A percentile compares a stretch with the other conserved stretches of the same genome.
Conservation (phyloP, 2,888 invertebrate genomes). For the Cheilosia vulpina region DNA sequence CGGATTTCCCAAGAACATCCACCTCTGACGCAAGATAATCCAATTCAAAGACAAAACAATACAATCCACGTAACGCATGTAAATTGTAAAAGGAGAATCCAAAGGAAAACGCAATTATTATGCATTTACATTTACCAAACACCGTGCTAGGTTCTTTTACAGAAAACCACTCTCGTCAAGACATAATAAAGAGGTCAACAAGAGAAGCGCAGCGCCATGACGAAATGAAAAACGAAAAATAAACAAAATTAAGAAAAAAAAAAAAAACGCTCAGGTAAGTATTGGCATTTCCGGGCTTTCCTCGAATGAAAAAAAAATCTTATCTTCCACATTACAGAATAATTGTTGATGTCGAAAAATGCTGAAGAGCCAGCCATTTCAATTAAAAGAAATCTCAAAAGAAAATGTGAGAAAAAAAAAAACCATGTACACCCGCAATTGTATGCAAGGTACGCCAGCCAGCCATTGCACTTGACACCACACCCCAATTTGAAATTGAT, state of each 20-base stretch:
- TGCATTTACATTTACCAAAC: conserved; percentile 31
- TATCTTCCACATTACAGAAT: background rate
- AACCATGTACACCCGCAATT: conserved; percentile 68
- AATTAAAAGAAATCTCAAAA: conserved; percentile 32
- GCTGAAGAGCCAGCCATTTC: conserved; percentile 19
- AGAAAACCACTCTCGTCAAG: conserved; percentile 48
- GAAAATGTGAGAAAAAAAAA: conserved; percentile 43
- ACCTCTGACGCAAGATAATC: conserved; percentile 5
- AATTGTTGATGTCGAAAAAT: background rate
- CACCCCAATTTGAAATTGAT: conserved; percentile 70
- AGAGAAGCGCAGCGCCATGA: conserved; percentile 56
- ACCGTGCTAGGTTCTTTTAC: conserved; percentile 4
- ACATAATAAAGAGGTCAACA: conserved; percentile 68
- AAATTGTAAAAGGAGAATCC: conserved; percentile 13
- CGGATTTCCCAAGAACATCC: conserved; percentile 53
- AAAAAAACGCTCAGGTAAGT: conserved; percentile 29
- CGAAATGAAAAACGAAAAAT: conserved; percentile 38
- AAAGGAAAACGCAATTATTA: conserved; percentile 31
- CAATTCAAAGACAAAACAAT: conserved; percentile 9
- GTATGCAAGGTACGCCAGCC: conserved; percentile 74
- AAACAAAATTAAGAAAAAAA: conserved; percentile 43
- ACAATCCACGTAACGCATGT: conserved; percentile 9
- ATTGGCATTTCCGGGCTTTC: conserved; percentile 49
- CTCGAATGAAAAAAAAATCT: background rate
- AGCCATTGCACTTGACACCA: conserved; percentile 74